A percentile compares a stretch with the other conserved stretches of the same genome.
Evolutionary conservation across 2,888 invertebrate species (phyloP).

Genomic region (Tenodera sinensis): DNA sequence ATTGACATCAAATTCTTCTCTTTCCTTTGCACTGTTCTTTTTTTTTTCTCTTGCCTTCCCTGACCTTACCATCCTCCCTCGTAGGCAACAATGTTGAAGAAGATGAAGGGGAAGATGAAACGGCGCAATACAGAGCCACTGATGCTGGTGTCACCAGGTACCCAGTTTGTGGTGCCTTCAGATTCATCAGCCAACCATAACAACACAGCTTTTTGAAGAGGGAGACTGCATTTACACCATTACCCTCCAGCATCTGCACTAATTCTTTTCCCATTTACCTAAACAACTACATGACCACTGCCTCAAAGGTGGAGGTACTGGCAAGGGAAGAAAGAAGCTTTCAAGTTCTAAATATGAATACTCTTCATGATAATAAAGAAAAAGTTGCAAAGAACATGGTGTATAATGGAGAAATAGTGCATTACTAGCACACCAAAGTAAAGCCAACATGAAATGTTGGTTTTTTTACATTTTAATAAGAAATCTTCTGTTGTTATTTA

Average conservation of each 20-base stretch:
- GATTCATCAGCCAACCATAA: constrained; percentile 31
- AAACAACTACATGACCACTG: neutral
- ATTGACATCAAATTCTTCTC: constrained; percentile 32
- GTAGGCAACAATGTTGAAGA: constrained; percentile 99
- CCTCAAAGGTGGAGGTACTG: neutral
- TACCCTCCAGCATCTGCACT: neutral
- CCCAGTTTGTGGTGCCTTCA: constrained; percentile 40
- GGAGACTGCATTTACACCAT: neutral
- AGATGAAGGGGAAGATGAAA: constrained; percentile 94
- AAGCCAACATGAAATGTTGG: constrained; percentile 24
- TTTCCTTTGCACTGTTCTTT: constrained; percentile 38
- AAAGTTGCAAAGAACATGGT: neutral
- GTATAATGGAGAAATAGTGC: constrained; percentile 3
- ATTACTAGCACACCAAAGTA: constrained; percentile 13
- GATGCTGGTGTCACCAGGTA: constrained; percentile 56
- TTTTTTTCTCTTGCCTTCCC: constrained; percentile 47
- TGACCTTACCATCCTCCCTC: constrained; percentile 39
- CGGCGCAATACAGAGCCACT: constrained; percentile 88
- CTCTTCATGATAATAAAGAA: neutral
- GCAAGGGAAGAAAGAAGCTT: constrained; percentile 11
- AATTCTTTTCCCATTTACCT: neutral
- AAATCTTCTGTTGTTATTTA: constrained; percentile 28
- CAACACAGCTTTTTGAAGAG: constrained; percentile 31
- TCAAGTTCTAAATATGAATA: neutral
- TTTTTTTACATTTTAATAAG: constrained; percentile 23